Evolutionary conservation across 2,888 invertebrate genomes (phyloP), one percentile per base, ranked within the genome.

Genomic region (Drosophila lacicola): DNA sequence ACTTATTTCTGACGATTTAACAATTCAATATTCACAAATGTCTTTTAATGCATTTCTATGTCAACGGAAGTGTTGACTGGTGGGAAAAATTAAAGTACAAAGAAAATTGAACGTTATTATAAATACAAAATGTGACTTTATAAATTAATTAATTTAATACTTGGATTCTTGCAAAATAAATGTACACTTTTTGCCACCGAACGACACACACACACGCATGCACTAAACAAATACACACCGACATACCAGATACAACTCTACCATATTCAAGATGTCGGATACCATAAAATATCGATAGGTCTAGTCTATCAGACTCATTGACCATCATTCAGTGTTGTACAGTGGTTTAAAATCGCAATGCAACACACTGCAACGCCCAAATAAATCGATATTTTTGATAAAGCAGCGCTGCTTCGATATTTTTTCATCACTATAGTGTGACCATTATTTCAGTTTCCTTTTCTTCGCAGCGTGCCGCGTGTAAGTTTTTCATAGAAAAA

Each of bases 391-490:
- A 60, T 34, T 6, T 29, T 0, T 8, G 0, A 37, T 2, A 68
- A 60, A 34, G 17, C 74, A 72, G 0, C 78, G 14, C 8, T 75
- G 63, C 6, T 29, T 19, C 33, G 10, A 60, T 53, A 34, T 47
- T 55, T 58, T 51, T 36, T 45, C 70, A 70, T 58, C 74, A 49
- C 62, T 74, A 66, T 17, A 74, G 70, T 74, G 70, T 74, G 74
- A 74, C 78, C 78, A 61, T 54, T 74, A 25, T 61, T 62, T 41
- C 17, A 62, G 47, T 60, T 74, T 70, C 57, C 64, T 78, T 77
- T 78, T 78, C 74, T 77, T 74, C 55, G 46, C 53, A 67, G 55
- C 74, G 78, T 78, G 79, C 74, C 78, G 78, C 76, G 74, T 77
- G 74, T 77, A 63, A 74, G 58, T 66, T 70, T 64, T 57, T 36